Conservation (phyloP, 2,113 vertebrate genomes). For the Chloropsis hardwickii region DNA sequence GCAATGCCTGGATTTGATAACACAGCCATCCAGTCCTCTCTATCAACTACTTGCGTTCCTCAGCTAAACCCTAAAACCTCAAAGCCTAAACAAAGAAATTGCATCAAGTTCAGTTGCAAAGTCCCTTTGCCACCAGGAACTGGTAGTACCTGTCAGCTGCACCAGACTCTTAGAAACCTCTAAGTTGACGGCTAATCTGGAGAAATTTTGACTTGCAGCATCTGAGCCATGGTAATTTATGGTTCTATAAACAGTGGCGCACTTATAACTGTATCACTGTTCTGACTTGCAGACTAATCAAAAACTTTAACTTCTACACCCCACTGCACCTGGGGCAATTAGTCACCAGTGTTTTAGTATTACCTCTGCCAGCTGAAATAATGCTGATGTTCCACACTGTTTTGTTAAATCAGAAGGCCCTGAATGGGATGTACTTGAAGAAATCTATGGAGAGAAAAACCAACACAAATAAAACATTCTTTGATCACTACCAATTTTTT, state of each 20-base stretch:
- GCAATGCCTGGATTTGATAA: not conserved
- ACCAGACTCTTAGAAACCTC: not conserved
- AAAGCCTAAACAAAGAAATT: not conserved
- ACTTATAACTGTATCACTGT: slow-evolving; percentile 6
- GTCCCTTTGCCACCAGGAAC: not conserved
- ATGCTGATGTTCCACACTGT: slow-evolving; percentile 83
- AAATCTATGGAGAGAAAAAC: slow-evolving; percentile 62
- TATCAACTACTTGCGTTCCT: not conserved
- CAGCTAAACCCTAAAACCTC: not conserved
- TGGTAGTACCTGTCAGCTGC: not conserved
- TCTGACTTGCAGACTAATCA: not conserved
- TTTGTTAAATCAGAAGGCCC: slow-evolving; percentile 75
- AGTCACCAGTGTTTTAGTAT: slow-evolving; percentile 40
- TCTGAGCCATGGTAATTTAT: not conserved
- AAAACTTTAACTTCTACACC: not conserved
- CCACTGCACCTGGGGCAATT: slow-evolving; percentile 9
- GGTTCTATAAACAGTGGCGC: slow-evolving; percentile 1
- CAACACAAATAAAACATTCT: not conserved
- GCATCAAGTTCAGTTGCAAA: not conserved
- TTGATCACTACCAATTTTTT: not conserved
- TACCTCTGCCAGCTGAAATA: slow-evolving; percentile 90
- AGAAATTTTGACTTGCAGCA: not conserved
- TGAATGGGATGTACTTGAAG: slow-evolving; percentile 75
- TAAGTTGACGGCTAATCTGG: not conserved
- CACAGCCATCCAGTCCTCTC: not conserved